Percentiles rank a stretch among this genome's conserved stretches.
These are phyloP conservation scores for Monodelphis domestica DNA, from an alignment of 2,797 vertebrate species.

Conservation along the genomic window DNA sequence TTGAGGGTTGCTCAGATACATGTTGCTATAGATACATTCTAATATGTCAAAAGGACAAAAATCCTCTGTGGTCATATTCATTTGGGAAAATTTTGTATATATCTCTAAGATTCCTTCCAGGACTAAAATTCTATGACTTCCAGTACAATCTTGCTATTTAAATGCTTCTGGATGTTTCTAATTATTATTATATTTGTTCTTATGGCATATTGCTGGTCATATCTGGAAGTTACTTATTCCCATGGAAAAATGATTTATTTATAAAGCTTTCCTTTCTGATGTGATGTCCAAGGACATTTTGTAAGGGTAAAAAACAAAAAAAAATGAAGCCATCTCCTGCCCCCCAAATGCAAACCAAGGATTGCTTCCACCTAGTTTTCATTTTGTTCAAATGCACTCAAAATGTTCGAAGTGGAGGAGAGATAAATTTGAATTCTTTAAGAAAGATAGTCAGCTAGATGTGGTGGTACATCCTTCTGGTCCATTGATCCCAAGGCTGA, in stretches of 20 bases:
- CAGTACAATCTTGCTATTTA: not conserved
- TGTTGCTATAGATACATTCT: not conserved
- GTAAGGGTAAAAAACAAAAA: not conserved
- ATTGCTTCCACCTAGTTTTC: not conserved
- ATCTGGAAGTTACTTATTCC: not conserved
- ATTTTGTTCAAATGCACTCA: not conserved
- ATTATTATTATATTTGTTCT: not conserved
- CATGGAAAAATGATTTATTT: not conserved
- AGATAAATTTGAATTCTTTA: not conserved
- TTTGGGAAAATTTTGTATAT: not conserved
- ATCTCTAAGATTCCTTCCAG: not conserved
- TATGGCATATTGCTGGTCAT: not conserved
- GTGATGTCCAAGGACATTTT: not conserved
- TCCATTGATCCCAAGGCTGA: not conserved
- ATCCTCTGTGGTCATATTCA: not conserved
- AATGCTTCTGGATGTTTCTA: not conserved
- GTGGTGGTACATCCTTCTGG: not conserved
- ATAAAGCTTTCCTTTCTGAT: not conserved
- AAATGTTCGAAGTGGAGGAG: not conserved
- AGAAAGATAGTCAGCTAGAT: not conserved
- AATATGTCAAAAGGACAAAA: not conserved
- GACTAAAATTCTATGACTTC: not conserved
- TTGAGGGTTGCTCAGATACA: not conserved
- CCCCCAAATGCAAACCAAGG: not conserved
- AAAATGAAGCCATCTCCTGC: not conserved